phyloP scores from a whole-genome alignment of 2,797 vertebrate genomes.

The Gymnoscopelus braueri region DNA sequence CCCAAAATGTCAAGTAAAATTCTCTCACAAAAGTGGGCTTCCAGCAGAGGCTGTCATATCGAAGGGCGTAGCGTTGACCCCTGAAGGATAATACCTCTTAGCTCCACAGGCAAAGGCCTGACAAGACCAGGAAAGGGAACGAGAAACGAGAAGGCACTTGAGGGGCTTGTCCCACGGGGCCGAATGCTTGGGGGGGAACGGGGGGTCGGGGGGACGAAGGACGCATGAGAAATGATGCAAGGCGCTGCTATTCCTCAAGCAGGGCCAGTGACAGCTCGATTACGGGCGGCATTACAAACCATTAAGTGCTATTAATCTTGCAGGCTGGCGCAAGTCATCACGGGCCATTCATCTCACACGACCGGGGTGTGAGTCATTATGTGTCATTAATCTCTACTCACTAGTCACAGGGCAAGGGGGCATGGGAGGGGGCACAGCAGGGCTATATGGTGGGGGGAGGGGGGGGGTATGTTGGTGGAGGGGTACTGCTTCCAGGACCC shows the following conservation, averaged over 20 bases:
- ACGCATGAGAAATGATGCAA: constrained; percentile 47
- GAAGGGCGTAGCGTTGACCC: no score
- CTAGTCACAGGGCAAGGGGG: constrained; percentile 6
- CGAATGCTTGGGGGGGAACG: background rate
- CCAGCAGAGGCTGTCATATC: no score
- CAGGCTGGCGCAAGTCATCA: constrained; percentile 48
- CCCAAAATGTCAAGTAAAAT: constrained; percentile 5
- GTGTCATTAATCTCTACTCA: constrained; percentile 52
- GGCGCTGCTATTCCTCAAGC: constrained; percentile 57
- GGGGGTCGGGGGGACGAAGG: background rate
- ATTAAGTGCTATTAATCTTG: constrained; percentile 69
- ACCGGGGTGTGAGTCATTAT: constrained; percentile 50
- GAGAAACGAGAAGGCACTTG: background rate
- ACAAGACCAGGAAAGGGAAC: background rate
- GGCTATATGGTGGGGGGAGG: no score
- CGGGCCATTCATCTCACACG: constrained; percentile 55
- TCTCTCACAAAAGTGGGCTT: no score
- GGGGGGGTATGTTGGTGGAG: background rate
- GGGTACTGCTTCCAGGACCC: constrained; percentile 16
- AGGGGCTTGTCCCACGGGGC: background rate
- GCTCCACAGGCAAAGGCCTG: background rate
- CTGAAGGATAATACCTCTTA: no score
- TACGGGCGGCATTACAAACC: constrained; percentile 57
- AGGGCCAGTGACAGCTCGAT: constrained; percentile 56
- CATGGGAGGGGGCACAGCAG: constrained; percentile 1